phyloP scores from a whole-genome alignment of 2,888 invertebrate species.

The Archips xylosteana region DNA sequence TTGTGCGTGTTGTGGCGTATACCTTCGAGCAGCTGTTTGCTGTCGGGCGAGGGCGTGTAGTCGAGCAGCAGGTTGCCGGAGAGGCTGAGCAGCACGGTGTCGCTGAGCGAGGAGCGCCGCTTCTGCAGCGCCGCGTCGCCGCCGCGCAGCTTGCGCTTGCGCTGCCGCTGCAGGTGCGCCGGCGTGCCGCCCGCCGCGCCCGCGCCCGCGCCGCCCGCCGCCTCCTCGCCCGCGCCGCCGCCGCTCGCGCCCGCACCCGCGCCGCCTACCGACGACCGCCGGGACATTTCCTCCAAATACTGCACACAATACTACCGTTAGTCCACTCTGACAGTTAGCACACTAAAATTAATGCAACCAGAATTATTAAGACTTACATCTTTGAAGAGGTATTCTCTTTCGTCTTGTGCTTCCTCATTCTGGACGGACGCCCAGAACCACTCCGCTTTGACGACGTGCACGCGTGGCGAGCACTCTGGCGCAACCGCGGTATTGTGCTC shows the following conservation, averaged over 20 bases:
- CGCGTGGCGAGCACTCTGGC: constrained; percentile 89
- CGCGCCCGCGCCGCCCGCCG: constrained; percentile 44
- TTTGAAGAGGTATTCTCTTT: constrained; percentile 94
- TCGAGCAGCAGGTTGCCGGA: constrained; percentile 96
- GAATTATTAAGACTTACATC: constrained; percentile 86
- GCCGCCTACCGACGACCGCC: constrained; percentile 78
- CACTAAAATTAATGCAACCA: not conserved
- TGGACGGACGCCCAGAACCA: constrained; percentile 99
- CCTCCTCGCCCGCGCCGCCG: constrained; percentile 47
- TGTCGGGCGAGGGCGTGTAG: constrained; percentile 93
- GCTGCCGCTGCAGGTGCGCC: constrained; percentile 81
- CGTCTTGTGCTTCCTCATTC: constrained; percentile 96
- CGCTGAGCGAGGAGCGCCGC: constrained; percentile 94
- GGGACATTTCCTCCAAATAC: constrained; percentile 81
- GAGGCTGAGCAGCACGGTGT: constrained; percentile 93
- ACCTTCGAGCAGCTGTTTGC: constrained; percentile 85
- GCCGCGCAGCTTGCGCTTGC: constrained; percentile 92
- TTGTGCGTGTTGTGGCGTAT: not conserved
- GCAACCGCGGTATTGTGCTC: constrained; percentile 90
- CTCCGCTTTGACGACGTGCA: constrained; percentile 94
- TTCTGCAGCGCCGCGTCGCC: constrained; percentile 88
- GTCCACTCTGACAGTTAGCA: not conserved
- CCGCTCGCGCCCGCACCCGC: constrained; percentile 46
- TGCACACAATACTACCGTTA: constrained; percentile 44
- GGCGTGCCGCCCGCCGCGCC: constrained; percentile 61